Conservation (phyloP, 2,888 invertebrate genomes). For the Pheosia tremula region DNA sequence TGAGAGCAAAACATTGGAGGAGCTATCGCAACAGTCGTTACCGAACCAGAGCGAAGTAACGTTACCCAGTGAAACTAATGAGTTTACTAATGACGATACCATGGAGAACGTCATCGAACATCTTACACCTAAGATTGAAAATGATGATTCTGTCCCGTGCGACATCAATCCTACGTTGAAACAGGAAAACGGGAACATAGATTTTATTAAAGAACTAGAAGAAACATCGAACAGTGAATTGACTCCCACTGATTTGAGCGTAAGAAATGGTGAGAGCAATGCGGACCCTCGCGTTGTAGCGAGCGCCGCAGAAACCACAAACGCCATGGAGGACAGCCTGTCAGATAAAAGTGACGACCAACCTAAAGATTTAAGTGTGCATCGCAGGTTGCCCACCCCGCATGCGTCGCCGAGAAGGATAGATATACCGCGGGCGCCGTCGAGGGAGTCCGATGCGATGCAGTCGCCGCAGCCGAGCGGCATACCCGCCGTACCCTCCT, state of each 20-base stretch:
- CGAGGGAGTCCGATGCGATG: slow-evolving; percentile 88
- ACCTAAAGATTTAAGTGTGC: slow-evolving; percentile 85
- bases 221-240: slow-evolving; percentile 58
- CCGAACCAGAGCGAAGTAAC: slow-evolving; percentile 58
- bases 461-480: slow-evolving; percentile 90
- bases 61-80: slow-evolving; percentile 42
- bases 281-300: slow-evolving; percentile 40
- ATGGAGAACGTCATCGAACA: slow-evolving; percentile 8
- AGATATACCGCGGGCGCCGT: slow-evolving; percentile 85
- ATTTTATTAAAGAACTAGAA: slow-evolving; percentile 36
- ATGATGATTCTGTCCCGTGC: slow-evolving; percentile 27
- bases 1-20: slow-evolving; percentile 50
- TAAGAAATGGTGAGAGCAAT: slow-evolving; percentile 65
- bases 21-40: slow-evolving; percentile 45
- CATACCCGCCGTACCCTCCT: slow-evolving; percentile 88
- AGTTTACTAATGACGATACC: slow-evolving; percentile 26
- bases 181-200: slow-evolving; percentile 28
- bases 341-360: slow-evolving; percentile 82
- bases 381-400: slow-evolving; percentile 75
- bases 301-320: slow-evolving; percentile 52
- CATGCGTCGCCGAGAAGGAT: slow-evolving; percentile 76
- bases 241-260: slow-evolving; percentile 84
- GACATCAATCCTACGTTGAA: slow-evolving; percentile 28
- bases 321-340: slow-evolving; percentile 59
- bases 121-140: slow-evolving; percentile 20